Evolutionary conservation across 2,888 invertebrate species (phyloP), one percentile per base, ranked within the genome.

Genomic region (Tromatobia lineatoria): DNA sequence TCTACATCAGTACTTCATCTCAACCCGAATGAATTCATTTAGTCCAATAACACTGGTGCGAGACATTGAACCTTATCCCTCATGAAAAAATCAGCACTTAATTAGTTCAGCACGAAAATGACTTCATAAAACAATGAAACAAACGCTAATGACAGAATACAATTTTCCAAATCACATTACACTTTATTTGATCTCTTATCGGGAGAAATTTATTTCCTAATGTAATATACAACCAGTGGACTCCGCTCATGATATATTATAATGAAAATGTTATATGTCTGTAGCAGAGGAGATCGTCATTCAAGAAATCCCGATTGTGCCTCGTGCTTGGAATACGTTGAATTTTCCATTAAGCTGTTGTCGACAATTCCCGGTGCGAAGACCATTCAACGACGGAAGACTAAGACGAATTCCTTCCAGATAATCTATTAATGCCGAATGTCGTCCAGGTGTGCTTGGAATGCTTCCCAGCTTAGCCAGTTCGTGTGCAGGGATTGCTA

Each of bases 381-480:
- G 10, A 38, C 64, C 4, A 20, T 64, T 20, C 38, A 42, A 50
- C 59, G 45, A 25, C 38, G 70, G 74, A 50, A 69, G 83, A 88
- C 57, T 52, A 83, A 89, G 87, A 88, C 82, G 86, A 89, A 89
- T 86, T 87, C 70, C 76, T 61, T 71, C 54, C 80, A 87, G 87
- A 88, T 89, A 90, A 92, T 91, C 89, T 89, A 90, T 91, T 90
- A 91, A 89, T 89, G 87, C 87, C 83, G 87, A 85, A 88, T 89
- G 88, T 88, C 87, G 88, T 90, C 85, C 89, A 89, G 89, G 90
- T 91, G 88, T 87, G 87, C 87, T 89, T 88, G 89, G 89, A 89
- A 91, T 89, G 89, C 87, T 87, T 86, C 57, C 38, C 57, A 84
- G 75, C 86, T 88, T 85, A 87, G 88, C 87, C 80, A 85, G 81